Percentiles rank a stretch among this genome's conserved stretches.
phyloP scores from a whole-genome alignment of 2,797 vertebrate species.

The Acanthurus leucopareius region DNA sequence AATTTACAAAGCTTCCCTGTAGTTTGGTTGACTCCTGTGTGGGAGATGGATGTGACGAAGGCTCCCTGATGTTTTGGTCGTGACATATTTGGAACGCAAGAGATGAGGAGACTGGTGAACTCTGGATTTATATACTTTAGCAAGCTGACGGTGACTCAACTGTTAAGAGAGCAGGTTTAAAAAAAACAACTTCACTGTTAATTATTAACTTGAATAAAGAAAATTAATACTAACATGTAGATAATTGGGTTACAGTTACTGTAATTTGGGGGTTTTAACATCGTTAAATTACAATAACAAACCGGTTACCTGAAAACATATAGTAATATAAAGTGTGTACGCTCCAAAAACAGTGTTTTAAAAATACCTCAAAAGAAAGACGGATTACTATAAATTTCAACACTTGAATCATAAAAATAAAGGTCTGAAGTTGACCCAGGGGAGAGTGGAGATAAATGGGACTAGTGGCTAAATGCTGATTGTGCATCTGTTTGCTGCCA shows the following conservation, averaged over 20 bases:
- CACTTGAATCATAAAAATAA: neutral
- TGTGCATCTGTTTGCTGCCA: neutral
- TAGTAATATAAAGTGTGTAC: neutral
- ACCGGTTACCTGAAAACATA: neutral
- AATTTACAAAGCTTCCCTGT: conserved; percentile 71
- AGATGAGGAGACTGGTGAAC: conserved; percentile 64
- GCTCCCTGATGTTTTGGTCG: conserved; percentile 66
- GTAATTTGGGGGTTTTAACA: no score
- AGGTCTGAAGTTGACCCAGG: neutral
- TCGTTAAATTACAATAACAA: no score
- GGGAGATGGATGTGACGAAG: conserved; percentile 70
- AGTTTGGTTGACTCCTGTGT: conserved; percentile 69
- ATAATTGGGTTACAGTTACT: no score
- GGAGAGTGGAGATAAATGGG: neutral
- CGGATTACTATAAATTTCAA: neutral
- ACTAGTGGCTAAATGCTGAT: neutral
- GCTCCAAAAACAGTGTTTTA: neutral
- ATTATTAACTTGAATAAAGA: no score
- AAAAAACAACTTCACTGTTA: no score
- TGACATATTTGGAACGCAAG: conserved; percentile 80
- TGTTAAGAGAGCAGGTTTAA: conserved; percentile 5
- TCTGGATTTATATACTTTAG: conserved; percentile 38
- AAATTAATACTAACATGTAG: no score
- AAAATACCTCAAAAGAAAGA: neutral
- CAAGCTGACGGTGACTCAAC: conserved; percentile 37